phyloP scores from a whole-genome alignment of 92 coral and sea anemone genomes.

The Phenganax stokvisi region DNA sequence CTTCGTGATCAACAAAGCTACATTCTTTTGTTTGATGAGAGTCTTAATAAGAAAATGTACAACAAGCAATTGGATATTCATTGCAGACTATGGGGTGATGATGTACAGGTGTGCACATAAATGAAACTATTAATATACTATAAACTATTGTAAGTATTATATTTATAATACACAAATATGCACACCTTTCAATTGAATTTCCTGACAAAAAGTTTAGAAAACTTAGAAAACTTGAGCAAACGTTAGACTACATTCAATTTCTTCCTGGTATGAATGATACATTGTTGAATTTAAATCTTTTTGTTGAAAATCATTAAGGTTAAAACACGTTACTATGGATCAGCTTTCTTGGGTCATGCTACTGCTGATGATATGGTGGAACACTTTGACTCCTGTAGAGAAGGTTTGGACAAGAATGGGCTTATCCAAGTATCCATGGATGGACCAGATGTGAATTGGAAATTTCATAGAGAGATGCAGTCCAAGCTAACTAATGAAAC shows the following conservation, averaged over 20 bases:
- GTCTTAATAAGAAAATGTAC: conserved; percentile 42
- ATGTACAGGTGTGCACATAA: conserved; percentile 13
- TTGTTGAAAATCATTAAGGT: conserved; percentile 28
- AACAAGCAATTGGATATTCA: conserved; percentile 46
- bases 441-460: conserved; percentile 58
- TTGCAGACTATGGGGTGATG: conserved; percentile 38
- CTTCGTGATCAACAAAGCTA: conserved; percentile 33
- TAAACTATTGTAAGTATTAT: neutral
- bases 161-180: no score
- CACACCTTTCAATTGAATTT: neutral
- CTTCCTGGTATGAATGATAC: neutral
- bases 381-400: conserved; percentile 46
- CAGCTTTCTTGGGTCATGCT: conserved; percentile 47
- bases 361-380: conserved; percentile 56
- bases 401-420: conserved; percentile 43
- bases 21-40: conserved; percentile 38
- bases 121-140: conserved; percentile 11
- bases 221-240: neutral
- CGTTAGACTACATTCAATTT: no score
- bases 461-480: conserved; percentile 46
- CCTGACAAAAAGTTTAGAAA: neutral
- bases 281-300: neutral
- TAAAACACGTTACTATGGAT: conserved; percentile 43
- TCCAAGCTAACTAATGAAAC: conserved; percentile 39
- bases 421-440: conserved; percentile 53